Conservation (phyloP, 64 coral and sea anemone genomes). For the Montipora capricornis region DNA sequence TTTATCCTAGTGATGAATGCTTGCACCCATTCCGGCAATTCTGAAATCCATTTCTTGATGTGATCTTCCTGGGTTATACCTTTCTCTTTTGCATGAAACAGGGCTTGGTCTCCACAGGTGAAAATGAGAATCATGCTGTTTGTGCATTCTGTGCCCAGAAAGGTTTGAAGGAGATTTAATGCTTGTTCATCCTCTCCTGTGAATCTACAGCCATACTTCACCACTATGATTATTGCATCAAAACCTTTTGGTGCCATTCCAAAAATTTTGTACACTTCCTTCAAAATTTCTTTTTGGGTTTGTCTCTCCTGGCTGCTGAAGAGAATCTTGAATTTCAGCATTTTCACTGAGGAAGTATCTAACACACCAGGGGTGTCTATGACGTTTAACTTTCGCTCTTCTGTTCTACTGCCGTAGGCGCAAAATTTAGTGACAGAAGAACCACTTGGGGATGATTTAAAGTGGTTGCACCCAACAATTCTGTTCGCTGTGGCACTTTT, state of each 20-base stretch:
- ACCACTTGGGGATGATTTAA: background rate
- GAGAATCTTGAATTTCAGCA: background rate
- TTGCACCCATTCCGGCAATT: background rate
- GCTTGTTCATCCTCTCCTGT: background rate
- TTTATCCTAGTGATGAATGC: background rate
- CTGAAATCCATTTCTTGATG: background rate
- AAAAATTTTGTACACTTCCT: conserved; percentile 13
- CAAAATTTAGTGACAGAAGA: conserved; percentile 1
- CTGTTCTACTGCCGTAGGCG: background rate
- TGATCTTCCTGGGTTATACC: background rate
- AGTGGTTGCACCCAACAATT: background rate
- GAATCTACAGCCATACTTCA: background rate
- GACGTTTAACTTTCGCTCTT: background rate
- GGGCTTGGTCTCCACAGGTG: conserved; percentile 4
- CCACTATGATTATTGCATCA: background rate
- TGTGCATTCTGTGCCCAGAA: background rate
- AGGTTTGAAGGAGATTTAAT: background rate
- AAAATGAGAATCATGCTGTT: background rate
- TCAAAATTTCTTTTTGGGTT: background rate
- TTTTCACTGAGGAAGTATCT: conserved; percentile 8
- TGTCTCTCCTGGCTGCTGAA: background rate
- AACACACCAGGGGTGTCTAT: conserved; percentile 49
- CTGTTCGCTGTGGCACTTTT: conserved; percentile 46
- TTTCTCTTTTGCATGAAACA: background rate
- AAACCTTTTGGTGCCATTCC: conserved; percentile 28